Base-by-base conservation (phyloP, 2,797 vertebrate species). In the Semaprochilodus insignis region DNA sequence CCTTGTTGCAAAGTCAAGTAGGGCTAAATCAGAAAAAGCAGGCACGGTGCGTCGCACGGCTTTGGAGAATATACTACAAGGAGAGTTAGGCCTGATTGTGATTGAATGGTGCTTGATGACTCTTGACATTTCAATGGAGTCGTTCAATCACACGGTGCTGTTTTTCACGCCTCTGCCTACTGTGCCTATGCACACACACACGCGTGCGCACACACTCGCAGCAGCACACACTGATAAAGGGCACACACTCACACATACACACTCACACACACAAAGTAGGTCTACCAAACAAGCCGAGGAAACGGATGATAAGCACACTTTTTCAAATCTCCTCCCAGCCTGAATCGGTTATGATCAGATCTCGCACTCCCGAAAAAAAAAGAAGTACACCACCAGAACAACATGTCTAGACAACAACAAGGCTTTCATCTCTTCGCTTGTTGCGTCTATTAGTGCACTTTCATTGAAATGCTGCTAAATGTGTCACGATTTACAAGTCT, bases 61-160 rank as follows among this genome's bases (percentile, higher is more conserved):
- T 86, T 83, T 81, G 31, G 55, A 84, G 81, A 88, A 83, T 78
- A 67, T 62, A 81, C 85, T 74, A 78, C 83, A 77, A 75, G 72
- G 48, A 81, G 87, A 87, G 87, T 87, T 44, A 85, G 74, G 89
- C 89, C 85, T 91, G 87, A 87, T 87, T 87, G 86, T 87, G 90
- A 90, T 89, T 91, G 91, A 90, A 92, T 91, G 89, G 81, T 88
- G 87, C 92, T 85, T 90, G 90, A 93, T 87, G 89, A 90, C 87
- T 83, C 86, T 89, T 85, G 84, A 83, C 88, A 90, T 88, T 90
- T 88, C 82, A 85, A 80, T 87, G 85, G 81, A 86, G 83, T 87
- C 83, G 80, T 86, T 87, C 88, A 89, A 89, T 89, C 88, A 88
- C 84, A 77, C 23, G 4, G 60, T 77, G 75, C 81, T 77, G 70